Base-by-base conservation (phyloP, 2,113 vertebrate genomes). In the Dunckerocampus dactyliophorus region DNA sequence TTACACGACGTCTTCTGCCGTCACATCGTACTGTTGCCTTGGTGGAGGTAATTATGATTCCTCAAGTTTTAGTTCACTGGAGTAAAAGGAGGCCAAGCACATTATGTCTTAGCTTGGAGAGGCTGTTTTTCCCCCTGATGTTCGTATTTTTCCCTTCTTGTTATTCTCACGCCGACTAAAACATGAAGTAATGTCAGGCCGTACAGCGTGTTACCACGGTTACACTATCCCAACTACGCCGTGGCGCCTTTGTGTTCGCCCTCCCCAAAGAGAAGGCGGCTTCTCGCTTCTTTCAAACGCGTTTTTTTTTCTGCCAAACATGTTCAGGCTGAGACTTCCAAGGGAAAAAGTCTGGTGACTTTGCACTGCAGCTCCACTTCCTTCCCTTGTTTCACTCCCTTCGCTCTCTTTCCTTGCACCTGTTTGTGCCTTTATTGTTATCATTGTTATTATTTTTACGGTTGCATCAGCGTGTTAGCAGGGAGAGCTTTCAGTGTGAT, bases 271-370 rank as follows among this genome's bases (percentile, higher is more conserved):
- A 31, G 14, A 15, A 59, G 47, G 6, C n/a, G 20, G 16, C 58
- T 46, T 65, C 3, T 71, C 19, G 47, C 20, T 20, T 49, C 8
- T 1, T 34, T 34, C 51, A 17, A 13, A 31, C 3, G 24, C 1
- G 17, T 24, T 13, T 22, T 47, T 20, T 42, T 42, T 42, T 34
- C 12, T 34, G 31, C 31, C 3, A 34, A 34, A 34, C 46, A 47
- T 59, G 45, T 43, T 46, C 21, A 72, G 57, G 47, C 49, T 1
- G 52, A 62, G 57, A 28, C 49, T 71, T 76, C 48, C 14, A 17
- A 66, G 60, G 3, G 24, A 39, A n/a, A 66, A 74, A n/a, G 71
- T 71, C 68, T 50, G 59, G 74, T 77, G 66, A 66, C 49, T 79
- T 79, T 71, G 68, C 63, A 59, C 68, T 47, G 22, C 60, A 64